Conservation (phyloP, 2,888 invertebrate species). For the Taenaris catops region DNA sequence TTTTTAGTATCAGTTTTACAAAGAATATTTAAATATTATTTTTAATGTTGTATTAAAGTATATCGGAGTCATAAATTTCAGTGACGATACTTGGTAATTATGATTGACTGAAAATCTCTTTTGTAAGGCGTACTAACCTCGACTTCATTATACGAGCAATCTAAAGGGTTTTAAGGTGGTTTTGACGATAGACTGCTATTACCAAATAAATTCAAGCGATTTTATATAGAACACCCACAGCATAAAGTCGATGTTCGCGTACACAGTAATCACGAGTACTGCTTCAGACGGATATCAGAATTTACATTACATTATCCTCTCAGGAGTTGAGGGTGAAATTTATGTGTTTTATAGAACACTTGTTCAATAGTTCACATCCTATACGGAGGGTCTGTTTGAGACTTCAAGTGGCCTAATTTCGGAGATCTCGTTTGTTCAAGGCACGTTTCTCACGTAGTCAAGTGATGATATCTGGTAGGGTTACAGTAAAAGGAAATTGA, state of each 20-base stretch:
- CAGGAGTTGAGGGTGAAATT: slow-evolving; percentile 24
- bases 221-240: slow-evolving; percentile 5
- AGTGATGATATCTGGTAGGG: slow-evolving; percentile 14
- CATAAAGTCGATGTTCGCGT: slow-evolving; percentile 12
- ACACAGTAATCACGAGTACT: background rate
- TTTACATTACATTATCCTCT: slow-evolving; percentile 23
- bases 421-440: slow-evolving; percentile 22
- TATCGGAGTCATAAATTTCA: slow-evolving; percentile 6
- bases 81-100: slow-evolving; percentile 18
- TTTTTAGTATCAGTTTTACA: too few species aligned
- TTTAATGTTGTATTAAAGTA: background rate
- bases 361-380: slow-evolving; percentile 33
- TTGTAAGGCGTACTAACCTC: slow-evolving; percentile 16
- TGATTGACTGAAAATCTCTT: slow-evolving; percentile 19
- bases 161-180: slow-evolving; percentile 14
- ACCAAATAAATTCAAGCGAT: slow-evolving; percentile 13
- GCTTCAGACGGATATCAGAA: slow-evolving; percentile 10
- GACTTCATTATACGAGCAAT: slow-evolving; percentile 19
- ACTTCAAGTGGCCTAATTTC: slow-evolving; percentile 30
- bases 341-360: slow-evolving; percentile 29
- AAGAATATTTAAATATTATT: too few species aligned
- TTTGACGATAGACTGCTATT: slow-evolving; percentile 8
- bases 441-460: slow-evolving; percentile 19
- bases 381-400: slow-evolving; percentile 25
- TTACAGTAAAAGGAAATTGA: slow-evolving; percentile 15